Evolutionary conservation across 2,113 vertebrate species (phyloP).

Genomic region (Carlito syrichta): DNA sequence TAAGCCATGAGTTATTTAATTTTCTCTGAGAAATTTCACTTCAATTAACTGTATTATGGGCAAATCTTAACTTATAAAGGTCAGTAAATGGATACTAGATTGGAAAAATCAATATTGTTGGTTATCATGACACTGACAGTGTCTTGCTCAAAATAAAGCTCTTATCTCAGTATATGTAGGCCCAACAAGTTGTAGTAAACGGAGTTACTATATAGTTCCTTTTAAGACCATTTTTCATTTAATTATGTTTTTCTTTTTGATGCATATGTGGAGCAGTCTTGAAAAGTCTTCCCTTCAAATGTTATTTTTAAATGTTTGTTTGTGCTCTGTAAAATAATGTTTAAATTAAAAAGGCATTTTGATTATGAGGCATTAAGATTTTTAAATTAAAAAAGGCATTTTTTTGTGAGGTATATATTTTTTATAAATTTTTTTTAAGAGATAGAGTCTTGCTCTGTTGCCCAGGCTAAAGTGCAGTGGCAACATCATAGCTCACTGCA

Average conservation of each 20-base stretch:
- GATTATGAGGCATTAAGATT: not conserved
- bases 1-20: not conserved
- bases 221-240: not conserved
- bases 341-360: not conserved
- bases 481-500: not conserved
- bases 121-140: not conserved
- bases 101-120: not conserved
- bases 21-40: constrained; percentile 24
- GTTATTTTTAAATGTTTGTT: not conserved
- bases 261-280: not conserved
- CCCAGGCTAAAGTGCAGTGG: not conserved
- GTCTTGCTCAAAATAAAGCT: not conserved
- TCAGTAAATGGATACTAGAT: not conserved
- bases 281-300: not conserved
- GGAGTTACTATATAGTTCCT: no score
- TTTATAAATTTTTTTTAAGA: no score
- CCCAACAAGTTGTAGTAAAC: not conserved
- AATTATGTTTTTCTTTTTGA: not conserved
- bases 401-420: no score
- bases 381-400: no score
- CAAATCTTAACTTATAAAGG: not conserved
- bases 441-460: no score
- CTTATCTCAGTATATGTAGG: not conserved
- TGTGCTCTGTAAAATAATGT: not conserved
- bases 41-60: not conserved